Evolutionary conservation across 2,797 vertebrate genomes (phyloP), one percentile per base, ranked within the genome.

Genomic region (Ibycter americanus): DNA sequence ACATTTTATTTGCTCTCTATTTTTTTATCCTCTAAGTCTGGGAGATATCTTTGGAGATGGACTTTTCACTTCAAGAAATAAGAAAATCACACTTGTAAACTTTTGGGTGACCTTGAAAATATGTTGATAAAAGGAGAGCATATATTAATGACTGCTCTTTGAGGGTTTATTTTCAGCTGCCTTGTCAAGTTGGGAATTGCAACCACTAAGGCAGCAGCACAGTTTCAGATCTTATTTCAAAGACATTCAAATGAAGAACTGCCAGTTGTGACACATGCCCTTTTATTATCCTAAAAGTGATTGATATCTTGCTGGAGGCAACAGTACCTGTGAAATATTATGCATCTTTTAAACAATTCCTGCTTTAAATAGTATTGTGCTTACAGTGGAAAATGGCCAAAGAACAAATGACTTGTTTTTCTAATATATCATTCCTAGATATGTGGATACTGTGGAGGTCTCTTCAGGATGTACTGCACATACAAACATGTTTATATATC

Each of bases 201-300:
- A 92, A 36, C 21, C 26, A 40, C 27, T 82, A 72, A 68, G 79
- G 15, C 14, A 51, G 23, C 32, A 93, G 11, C 13, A n/a, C 6
- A 32, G 27, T 79, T 91, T 82, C 62, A 89, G 77, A 89, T 93
- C 85, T 90, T 8, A 62, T 89, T 95, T 95, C 91, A 95, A 94
- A 95, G 68, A 52, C 38, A 70, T 88, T 78, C n/a, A 90, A 59
- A 96, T 94, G 42, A 95, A 88, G 72, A 52, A 55, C 44, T 91
- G 29, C 62, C 55, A 36, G 91, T 70, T 91, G 54, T 84, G 87
- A 82, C 77, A 90, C 27, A 62, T 59, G 32, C 54, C 23, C 27
- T 83, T 89, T 91, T 90, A 79, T 91, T 81, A 68, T 91, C 21
- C 38, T 23, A 17, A 32, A 59, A 59, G 11, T 82, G 83, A 93